Percentiles rank a stretch among this genome's conserved stretches.
These are phyloP conservation scores for Patella caerulea DNA, from an alignment of 2,888 invertebrate species.

Conservation along the genomic window DNA sequence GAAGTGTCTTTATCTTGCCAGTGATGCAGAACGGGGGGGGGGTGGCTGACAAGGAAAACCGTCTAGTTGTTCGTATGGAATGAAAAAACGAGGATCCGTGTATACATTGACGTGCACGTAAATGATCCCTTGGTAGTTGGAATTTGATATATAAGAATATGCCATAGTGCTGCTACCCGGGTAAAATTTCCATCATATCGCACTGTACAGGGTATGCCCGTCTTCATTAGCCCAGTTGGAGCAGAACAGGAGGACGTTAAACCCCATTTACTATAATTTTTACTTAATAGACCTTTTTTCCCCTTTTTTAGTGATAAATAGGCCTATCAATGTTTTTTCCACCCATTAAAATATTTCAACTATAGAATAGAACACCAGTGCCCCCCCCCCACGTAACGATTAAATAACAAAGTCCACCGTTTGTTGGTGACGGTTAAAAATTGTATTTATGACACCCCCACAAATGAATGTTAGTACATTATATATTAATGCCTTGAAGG, in stretches of 20 bases:
- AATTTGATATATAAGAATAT: background rate
- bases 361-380: too few relatives aligned
- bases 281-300: background rate
- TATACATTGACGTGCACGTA: background rate
- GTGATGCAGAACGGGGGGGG: background rate
- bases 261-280: background rate
- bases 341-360: too few relatives aligned
- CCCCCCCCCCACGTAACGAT: too few relatives aligned
- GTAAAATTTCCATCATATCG: background rate
- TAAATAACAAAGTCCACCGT: too few relatives aligned
- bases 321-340: too few relatives aligned
- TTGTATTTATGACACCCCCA: too few relatives aligned
- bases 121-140: background rate
- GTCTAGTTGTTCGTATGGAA: background rate
- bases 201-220: too few relatives aligned
- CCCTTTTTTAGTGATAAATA: too few relatives aligned
- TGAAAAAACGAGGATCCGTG: background rate
- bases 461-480: too few relatives aligned
- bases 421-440: too few relatives aligned
- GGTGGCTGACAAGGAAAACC: too few relatives aligned
- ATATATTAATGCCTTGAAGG: too few relatives aligned
- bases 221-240: background rate
- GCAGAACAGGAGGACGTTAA: background rate
- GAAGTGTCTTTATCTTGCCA: background rate
- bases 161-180: background rate